phyloP scores from a whole-genome alignment of 2,797 vertebrate species.

The Alfaro cultratus region DNA sequence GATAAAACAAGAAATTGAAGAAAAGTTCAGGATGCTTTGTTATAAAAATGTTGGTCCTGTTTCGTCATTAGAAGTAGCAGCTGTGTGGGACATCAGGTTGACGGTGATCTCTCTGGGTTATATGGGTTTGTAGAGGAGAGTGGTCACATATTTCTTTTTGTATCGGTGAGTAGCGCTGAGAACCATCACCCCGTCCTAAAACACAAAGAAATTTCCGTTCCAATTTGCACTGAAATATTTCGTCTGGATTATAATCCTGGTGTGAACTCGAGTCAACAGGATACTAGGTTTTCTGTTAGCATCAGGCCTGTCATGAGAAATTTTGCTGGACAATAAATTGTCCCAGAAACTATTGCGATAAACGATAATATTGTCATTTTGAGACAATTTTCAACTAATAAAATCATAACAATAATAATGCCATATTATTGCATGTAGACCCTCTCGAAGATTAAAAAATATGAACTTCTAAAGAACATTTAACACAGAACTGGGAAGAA shows the following conservation, averaged over 20 bases:
- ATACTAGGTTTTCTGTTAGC: not conserved
- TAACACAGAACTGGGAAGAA: too few relatives aligned
- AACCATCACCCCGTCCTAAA: slow-evolving; percentile 97
- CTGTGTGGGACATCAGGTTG: slow-evolving; percentile 10
- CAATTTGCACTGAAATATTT: not conserved
- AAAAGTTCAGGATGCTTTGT: not conserved
- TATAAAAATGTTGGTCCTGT: slow-evolving; percentile 4
- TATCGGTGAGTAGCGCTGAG: slow-evolving; percentile 96
- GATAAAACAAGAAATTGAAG: not conserved
- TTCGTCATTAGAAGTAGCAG: slow-evolving; percentile 22
- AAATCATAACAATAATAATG: too few relatives aligned
- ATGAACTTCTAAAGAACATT: too few relatives aligned
- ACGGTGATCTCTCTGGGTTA: slow-evolving; percentile 67
- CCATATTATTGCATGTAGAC: too few relatives aligned
- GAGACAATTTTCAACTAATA: too few relatives aligned
- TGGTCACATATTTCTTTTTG: slow-evolving; percentile 98
- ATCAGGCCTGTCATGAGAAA: too few relatives aligned
- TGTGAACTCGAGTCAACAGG: not conserved
- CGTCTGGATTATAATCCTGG: not conserved
- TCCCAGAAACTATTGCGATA: too few relatives aligned
- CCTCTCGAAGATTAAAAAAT: too few relatives aligned
- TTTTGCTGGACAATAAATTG: too few relatives aligned
- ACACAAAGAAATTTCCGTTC: not conserved
- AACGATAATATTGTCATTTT: too few relatives aligned
- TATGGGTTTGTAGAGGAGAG: slow-evolving; percentile 96